A percentile compares a stretch with the other conserved stretches of the same genome.
phyloP scores from a whole-genome alignment of 2,888 invertebrate species.

The Hymenopus coronatus region DNA sequence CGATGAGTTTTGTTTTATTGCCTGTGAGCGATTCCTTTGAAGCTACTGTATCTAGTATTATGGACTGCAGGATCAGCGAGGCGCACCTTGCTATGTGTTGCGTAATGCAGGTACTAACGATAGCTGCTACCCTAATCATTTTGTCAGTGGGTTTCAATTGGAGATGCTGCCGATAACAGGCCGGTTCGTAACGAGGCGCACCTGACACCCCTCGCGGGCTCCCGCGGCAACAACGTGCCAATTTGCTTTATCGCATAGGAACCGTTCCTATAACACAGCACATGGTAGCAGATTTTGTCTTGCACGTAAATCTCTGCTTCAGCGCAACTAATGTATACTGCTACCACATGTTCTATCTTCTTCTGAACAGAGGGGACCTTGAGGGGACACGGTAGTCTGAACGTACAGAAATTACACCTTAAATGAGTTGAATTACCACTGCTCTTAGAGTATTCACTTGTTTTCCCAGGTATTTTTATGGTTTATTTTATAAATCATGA shows the following conservation, averaged over 20 bases:
- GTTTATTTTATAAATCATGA: no score
- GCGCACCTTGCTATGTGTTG: not conserved
- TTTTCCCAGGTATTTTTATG: no score
- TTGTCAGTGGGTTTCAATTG: not conserved
- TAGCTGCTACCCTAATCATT: not conserved
- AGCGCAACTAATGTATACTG: not conserved
- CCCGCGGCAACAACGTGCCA: not conserved
- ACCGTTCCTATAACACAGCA: not conserved
- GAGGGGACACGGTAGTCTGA: no score
- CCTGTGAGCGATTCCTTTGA: not conserved
- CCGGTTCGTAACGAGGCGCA: not conserved
- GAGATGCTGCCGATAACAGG: not conserved
- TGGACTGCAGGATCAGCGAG: no score
- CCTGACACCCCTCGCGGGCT: not conserved
- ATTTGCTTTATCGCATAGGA: not conserved
- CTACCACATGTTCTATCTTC: no score
- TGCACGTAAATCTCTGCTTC: not conserved
- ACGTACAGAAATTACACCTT: no score
- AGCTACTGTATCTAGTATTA: not conserved
- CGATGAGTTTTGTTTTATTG: no score
- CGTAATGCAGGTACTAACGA: not conserved
- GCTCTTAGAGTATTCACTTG: no score
- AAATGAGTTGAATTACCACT: no score
- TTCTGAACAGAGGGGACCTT: no score
- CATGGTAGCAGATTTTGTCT: not conserved